Evolutionary conservation across 2,797 vertebrate genomes (phyloP), one percentile per base, ranked within the genome.

Genomic region (Tiaroga cobitis): DNA sequence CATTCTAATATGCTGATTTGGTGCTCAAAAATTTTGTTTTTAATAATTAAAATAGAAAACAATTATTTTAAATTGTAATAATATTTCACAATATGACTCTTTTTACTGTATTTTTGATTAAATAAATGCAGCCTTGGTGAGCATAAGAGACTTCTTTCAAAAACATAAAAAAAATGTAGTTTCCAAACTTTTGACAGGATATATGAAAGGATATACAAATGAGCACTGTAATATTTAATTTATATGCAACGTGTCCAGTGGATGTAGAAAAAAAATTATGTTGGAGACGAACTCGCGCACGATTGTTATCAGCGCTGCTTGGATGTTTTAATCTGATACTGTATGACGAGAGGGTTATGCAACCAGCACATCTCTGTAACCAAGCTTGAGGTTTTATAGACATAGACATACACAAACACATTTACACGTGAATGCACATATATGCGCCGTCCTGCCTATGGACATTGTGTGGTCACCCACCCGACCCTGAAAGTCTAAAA

Each of bases 241-340:
- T 95, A 95, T 93, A 96, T 97, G 97, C 97, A 99, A 99, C 97
- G 97, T 96, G 94, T 97, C 96, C 95, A 94, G 95, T 95, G 93
- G 94, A 94, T 95, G 94, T 95, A 93, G 92, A 92, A 93, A 92
- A 92, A 91, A 90, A 92, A 92, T 93, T 92, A 90, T 93, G 92
- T 94, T 92, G 91, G 93, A 92, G 90, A 92, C 92, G 89, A 93
- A 91, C 92, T 94, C 90, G 90, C 92, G 90, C 94, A 93, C 89
- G 87, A 92, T 94, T 92, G 87, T 94, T 93, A 92, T 92, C 94
- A 94, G 93, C 93, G 92, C 93, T 94, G 94, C 93, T 94, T 93
- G 92, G 92, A 94, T 81, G 51, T 92, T 94, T 93, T 93, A 95
- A 94, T 93, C 92, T 93, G 93, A 94, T 93, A 69, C 84, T 89